Base-by-base conservation (phyloP, 2,113 vertebrate genomes). In the Anseranas semipalmata region DNA sequence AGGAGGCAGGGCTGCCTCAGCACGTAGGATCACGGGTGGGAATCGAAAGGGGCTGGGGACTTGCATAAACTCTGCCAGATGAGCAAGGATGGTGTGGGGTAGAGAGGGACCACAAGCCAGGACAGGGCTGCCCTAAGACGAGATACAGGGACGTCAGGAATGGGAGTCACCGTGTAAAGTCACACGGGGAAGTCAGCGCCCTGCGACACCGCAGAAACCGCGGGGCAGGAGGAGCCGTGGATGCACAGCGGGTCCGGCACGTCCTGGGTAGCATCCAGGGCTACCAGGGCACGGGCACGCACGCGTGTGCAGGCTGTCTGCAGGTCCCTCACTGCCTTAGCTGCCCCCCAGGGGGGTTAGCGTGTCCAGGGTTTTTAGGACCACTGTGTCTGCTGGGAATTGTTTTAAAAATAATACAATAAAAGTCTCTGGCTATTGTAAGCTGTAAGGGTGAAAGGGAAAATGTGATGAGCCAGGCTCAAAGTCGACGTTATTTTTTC, bases 221-320 rank as follows among this genome's bases (percentile, higher is more conserved):
- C 53, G 21, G 53, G 63, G 32, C 33, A 10, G 15, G 35, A 55
- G 65, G 66, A 50, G 21, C 28, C 15, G 0, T 0, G 12, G 60
- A 8, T 12, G 72, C 77, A 12, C 19, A 32, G 35, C 10, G 30
- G 53, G 4, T 28, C 9, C 4, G 52, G 10, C 1, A 2, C 37
- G 19, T 15, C 32, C 71, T 15, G 2, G 75, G 66, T 33, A 70
- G 60, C n/a, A 45, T 21, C 48, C 63, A 28, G 58, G 58, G 37
- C 46, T 41, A 20, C 33, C 37, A 73, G 59, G 43, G 25, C 43
- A 19, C 59, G 35, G 24, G 8, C 21, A 43, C 4, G 17, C 32
- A 53, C 2, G 0, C 0, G 2, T 58, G 14, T 43, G 33, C 33
- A 32, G 37, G 27, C 19, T 32, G 52, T 37, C 73, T 18, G 53